Base-by-base conservation (phyloP, 1,140 invertebrate species). In the Subanguina moxae region DNA sequence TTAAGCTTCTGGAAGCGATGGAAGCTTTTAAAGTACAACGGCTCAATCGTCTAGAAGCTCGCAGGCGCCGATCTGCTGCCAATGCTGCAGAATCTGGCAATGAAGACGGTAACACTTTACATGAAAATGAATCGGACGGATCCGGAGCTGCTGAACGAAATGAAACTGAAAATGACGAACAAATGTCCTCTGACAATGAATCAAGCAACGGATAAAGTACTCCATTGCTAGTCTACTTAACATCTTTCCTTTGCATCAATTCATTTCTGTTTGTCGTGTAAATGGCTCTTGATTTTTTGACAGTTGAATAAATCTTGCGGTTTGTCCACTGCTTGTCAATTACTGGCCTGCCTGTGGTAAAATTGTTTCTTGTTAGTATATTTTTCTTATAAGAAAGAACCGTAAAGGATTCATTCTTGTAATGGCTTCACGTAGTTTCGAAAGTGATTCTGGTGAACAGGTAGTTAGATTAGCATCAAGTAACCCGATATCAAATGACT, bases 381-480 rank as follows among this genome's bases (percentile, higher is more conserved):
- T n/a, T n/a, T n/a, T n/a, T n/a, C n/a, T n/a, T n/a, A n/a, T n/a
- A n/a, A n/a, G n/a, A n/a, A n/a, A n/a, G n/a, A n/a, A n/a, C n/a
- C 11, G 32, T 11, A 38, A 38, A 38, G 11, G 3, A 38, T 5
- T 38, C 11, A 38, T 5, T 3, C 3, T 57, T 21, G 3, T 23
- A 15, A 70, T 71, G 70, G 27, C 67, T n/a, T 61, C 57, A 9
- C 56, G 25, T 25, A 56, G 70, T 25, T 62, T 68, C 63, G 72
- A 73, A 46, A 76, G 65, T 45, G 68, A 70, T 72, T 73, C 74
- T 27, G 68, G 19, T 9, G 72, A 73, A 76, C 70, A 76, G 72
- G 72, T 76, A n/a, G 9, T 28, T 68, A 30, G 23, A 5, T 67
- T 52, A 8, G 15, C 15, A 7, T 7, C 48, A 21, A 52, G n/a